Evolutionary conservation across 2,113 vertebrate genomes (phyloP).

Genomic region (Cololabis saira): DNA sequence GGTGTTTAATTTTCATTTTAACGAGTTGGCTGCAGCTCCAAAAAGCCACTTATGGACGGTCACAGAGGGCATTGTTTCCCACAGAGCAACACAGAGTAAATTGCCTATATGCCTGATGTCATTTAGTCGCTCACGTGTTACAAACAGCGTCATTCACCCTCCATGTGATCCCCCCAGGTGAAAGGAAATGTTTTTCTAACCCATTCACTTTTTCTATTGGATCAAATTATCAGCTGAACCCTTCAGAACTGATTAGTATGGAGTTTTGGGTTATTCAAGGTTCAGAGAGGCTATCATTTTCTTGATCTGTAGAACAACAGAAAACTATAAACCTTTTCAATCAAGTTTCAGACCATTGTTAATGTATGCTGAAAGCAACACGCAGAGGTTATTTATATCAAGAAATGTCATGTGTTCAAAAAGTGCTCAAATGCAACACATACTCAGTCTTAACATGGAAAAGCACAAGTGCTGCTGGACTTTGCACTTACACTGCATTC

Average conservation of each 20-base stretch:
- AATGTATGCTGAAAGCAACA: neutral
- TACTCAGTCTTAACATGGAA: constrained; percentile 1
- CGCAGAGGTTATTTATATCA: neutral
- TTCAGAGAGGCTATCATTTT: constrained; percentile 1
- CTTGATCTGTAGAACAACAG: neutral
- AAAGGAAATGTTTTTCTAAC: constrained; percentile 44
- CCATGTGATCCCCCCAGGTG: constrained; percentile 50
- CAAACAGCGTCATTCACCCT: constrained; percentile 39
- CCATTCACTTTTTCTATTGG: constrained; percentile 54
- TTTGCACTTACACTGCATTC: constrained; percentile 31
- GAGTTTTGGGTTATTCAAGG: constrained; percentile 24
- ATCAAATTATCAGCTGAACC: constrained; percentile 52
- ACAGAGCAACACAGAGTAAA: constrained; percentile 69
- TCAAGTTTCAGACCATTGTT: neutral
- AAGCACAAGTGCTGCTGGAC: constrained; percentile 26
- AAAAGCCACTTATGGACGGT: neutral
- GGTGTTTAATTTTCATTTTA: too few relatives aligned
- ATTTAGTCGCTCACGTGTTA: constrained; percentile 58
- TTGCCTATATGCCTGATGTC: constrained; percentile 49
- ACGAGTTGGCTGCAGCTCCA: too few relatives aligned
- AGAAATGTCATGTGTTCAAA: neutral
- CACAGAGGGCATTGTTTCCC: constrained; percentile 46
- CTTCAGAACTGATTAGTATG: constrained; percentile 29
- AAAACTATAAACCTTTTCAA: constrained; percentile 1
- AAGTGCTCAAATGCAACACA: neutral